phyloP scores from a whole-genome alignment of 2,113 vertebrate species.

The Myotis davidii region DNA sequence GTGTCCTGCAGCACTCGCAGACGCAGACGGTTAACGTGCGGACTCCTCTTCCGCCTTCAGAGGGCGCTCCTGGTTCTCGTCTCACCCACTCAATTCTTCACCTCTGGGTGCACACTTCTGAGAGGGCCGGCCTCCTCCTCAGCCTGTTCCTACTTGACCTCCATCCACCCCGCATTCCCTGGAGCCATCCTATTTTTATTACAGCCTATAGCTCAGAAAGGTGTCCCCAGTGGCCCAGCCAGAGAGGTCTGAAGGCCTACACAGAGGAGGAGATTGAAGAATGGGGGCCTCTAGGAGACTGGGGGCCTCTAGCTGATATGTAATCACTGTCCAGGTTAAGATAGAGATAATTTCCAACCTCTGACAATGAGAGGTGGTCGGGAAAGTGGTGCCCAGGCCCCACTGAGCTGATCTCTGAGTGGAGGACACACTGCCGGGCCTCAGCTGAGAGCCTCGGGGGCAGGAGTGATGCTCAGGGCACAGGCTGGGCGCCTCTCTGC shows the following conservation, averaged over 20 bases:
- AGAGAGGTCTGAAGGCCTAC: background rate
- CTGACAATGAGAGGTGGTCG: rapidly evolving
- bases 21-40: background rate
- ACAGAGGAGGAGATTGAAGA: background rate
- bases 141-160: background rate
- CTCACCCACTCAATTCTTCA: background rate
- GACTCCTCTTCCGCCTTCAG: background rate
- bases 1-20: background rate
- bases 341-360: background rate
- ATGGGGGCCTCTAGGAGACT: background rate
- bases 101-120: background rate
- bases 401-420: background rate
- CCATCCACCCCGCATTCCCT: background rate
- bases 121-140: background rate
- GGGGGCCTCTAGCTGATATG: no score
- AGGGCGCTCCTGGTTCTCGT: background rate
- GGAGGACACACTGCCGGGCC: background rate
- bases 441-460: background rate
- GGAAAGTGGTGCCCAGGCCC: background rate
- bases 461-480: background rate
- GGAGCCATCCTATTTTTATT: background rate
- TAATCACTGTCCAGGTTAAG: background rate
- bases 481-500: background rate
- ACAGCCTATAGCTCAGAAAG: background rate
- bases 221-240: background rate